Conservation (phyloP, 2,113 vertebrate species). For the Lipophrys pholis region DNA sequence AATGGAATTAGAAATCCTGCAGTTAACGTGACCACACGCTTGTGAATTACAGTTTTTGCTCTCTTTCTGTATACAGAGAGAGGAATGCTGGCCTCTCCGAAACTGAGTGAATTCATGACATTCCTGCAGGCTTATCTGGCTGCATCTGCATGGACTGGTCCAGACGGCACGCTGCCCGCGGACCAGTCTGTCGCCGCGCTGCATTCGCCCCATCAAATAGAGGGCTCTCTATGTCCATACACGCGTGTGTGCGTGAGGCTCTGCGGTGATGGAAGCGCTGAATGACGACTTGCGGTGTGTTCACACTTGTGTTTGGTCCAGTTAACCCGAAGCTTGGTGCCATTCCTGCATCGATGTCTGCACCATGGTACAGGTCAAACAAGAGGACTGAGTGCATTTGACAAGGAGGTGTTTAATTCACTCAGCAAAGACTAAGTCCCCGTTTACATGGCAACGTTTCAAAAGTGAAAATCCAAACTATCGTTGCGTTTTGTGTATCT, state of each 20-base stretch:
- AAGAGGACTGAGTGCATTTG: too few species aligned
- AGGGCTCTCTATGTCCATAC: slow-evolving; percentile 38
- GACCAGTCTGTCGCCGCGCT: slow-evolving; percentile 60
- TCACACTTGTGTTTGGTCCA: too few species aligned
- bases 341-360: too few species aligned
- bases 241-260: background rate
- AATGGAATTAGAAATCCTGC: slow-evolving; percentile 56
- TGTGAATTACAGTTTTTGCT: slow-evolving; percentile 50
- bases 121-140: slow-evolving; percentile 76
- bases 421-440: too few species aligned
- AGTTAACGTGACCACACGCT: slow-evolving; percentile 32
- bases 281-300: slow-evolving; percentile 12
- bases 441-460: too few species aligned
- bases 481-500: too few species aligned
- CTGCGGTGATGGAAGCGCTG: background rate
- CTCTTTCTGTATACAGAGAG: slow-evolving; percentile 42
- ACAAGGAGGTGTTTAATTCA: too few species aligned
- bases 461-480: too few species aligned
- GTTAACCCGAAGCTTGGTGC: too few species aligned
- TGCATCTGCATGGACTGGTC: slow-evolving; percentile 67
- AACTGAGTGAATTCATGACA: slow-evolving; percentile 71
- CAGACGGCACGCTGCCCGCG: slow-evolving; percentile 52
- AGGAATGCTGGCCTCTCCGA: slow-evolving; percentile 49
- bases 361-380: too few species aligned
- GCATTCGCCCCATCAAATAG: slow-evolving; percentile 55